Base-by-base conservation (phyloP, 1,140 invertebrate genomes). In the Brachionus koreanus region DNA sequence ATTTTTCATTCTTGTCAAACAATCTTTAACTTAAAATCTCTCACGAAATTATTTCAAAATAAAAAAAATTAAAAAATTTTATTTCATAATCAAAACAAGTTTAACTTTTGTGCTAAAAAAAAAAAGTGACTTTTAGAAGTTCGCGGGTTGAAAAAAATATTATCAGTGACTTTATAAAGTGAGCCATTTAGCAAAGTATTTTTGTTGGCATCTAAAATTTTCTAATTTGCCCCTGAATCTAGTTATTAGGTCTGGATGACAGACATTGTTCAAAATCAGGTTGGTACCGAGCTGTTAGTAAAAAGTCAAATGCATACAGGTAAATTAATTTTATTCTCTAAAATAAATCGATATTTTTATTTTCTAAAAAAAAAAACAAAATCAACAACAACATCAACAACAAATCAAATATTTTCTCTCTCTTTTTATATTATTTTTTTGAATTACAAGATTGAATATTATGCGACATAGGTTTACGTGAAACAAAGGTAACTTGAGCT, bases 401-500 rank as follows among this genome's bases (percentile, higher is more conserved):
- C 29, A 33, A 35, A 65, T 33, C n/a, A 69, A 35, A 69, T 39
- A 19, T 37, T 69, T 69, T 69, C 37, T 39, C 35, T 16, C 5
- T 37, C 37, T 69, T 69, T 69, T 42, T 69, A 7, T 69, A 13
- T 37, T 37, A 39, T 69, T 35, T 16, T 16, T 6, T 57, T 16
- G 29, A 29, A 57, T 57, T 57, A 57, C 49, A 23, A 69, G 33
- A 69, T 69, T 39, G n/a, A 69, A 19, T 69, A 69, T 37, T 69
- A 69, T 69, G 65, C 65, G 65, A 69, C 37, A 39, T 16, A 39
- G 65, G n/a, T 69, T 63, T 69, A 69, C 65, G 65, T 69, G 65
- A 69, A 69, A 69, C 37, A 69, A 69, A 69, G 35, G 65, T 69
- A 69, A 69, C 65, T 69, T 33, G 19, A 57, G 49, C 49, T 49